phyloP scores from a whole-genome alignment of 2,888 invertebrate genomes.

The Chrysotoxum bicinctum region DNA sequence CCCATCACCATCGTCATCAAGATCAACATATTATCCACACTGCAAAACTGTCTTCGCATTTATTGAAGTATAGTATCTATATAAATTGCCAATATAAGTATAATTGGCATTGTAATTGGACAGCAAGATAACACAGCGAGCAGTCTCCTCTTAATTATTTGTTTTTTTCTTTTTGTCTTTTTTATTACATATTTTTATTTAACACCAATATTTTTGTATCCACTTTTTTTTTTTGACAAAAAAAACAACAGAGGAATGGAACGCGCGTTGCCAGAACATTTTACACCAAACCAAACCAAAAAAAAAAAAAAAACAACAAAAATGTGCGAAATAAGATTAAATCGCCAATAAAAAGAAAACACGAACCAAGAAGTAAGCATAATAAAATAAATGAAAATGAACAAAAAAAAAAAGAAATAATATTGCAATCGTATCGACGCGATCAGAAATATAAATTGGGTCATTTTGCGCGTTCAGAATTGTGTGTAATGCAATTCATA shows the following conservation, averaged over 20 bases:
- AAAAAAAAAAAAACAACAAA: slow-evolving; percentile 14
- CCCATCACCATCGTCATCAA: background rate
- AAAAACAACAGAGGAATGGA: background rate
- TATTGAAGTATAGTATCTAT: slow-evolving; percentile 13
- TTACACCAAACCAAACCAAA: background rate
- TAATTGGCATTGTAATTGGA: slow-evolving; percentile 71
- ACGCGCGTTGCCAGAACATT: slow-evolving; percentile 14
- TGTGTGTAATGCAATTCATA: slow-evolving; percentile 63
- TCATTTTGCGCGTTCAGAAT: slow-evolving; percentile 70
- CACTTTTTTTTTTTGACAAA: slow-evolving; percentile 12
- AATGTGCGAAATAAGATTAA: slow-evolving; percentile 71
- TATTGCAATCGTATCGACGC: slow-evolving; percentile 70
- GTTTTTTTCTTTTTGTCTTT: slow-evolving; percentile 1
- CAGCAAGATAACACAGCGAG: slow-evolving; percentile 47
- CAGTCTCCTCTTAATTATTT: slow-evolving; percentile 43
- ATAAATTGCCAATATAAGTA: slow-evolving; percentile 69
- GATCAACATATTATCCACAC: background rate
- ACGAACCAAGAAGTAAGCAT: slow-evolving; percentile 51
- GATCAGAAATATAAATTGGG: slow-evolving; percentile 68
- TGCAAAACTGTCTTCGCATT: slow-evolving; percentile 28
- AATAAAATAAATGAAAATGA: slow-evolving; percentile 40
- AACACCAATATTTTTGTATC: slow-evolving; percentile 23
- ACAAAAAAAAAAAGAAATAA: slow-evolving; percentile 27
- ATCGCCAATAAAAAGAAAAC: slow-evolving; percentile 67
- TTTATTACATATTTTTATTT: slow-evolving; percentile 8